These are phyloP conservation scores for Lophochroa leadbeateri DNA, from an alignment of 2,113 vertebrate genomes.

Conservation along the genomic window DNA sequence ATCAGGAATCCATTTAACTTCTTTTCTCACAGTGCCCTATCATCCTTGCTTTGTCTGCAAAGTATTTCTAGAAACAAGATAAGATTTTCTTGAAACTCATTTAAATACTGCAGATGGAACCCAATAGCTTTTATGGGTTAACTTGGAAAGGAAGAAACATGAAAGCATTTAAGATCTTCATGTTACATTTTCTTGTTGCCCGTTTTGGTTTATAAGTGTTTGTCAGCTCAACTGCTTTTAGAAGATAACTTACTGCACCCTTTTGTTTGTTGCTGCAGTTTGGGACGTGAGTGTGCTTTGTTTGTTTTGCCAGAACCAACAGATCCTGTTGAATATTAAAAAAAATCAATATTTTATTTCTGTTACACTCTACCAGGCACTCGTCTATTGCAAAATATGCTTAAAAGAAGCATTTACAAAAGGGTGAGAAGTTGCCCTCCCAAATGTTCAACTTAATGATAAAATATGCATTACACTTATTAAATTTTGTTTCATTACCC, in stretches of 20 bases:
- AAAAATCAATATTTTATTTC: not conserved
- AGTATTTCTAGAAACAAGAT: not conserved
- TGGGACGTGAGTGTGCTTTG: not conserved
- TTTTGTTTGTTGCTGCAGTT: not conserved
- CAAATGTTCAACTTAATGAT: not conserved
- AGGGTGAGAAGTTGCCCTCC: not conserved
- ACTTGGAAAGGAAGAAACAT: not conserved
- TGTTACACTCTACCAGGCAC: not conserved
- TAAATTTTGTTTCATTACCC: not conserved
- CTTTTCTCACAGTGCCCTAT: not conserved
- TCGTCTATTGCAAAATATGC: not conserved
- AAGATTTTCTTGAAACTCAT: not conserved
- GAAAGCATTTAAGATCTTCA: not conserved
- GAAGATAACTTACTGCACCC: not conserved
- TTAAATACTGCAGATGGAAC: not conserved
- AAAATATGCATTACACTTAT: not conserved
- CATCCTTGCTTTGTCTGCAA: not conserved
- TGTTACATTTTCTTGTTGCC: not conserved
- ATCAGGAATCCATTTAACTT: not conserved
- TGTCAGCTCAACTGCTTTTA: not conserved
- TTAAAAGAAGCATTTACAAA: not conserved
- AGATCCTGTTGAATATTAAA: slow-evolving; percentile 1
- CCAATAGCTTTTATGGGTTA: not conserved
- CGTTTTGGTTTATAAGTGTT: not conserved
- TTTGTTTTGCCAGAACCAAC: slow-evolving; percentile 8